These are phyloP conservation scores for Trinectes maculatus DNA, from an alignment of 2,113 vertebrate genomes.

Conservation along the genomic window DNA sequence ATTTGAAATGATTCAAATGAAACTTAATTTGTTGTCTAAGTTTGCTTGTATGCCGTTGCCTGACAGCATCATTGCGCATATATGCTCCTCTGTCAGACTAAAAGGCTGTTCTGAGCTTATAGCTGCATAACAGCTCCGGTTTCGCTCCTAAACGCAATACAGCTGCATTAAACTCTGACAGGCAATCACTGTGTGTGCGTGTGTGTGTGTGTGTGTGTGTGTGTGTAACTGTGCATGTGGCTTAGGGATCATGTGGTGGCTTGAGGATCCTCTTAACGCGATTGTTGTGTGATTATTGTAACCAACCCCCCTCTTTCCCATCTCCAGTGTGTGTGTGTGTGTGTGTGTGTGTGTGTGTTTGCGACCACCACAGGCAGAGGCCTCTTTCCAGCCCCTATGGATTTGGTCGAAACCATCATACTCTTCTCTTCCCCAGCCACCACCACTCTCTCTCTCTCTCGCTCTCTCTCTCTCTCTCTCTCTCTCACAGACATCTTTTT, in stretches of 20 bases:
- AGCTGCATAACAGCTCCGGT: constrained; percentile 44
- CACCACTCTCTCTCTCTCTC: constrained; percentile 11
- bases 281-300: constrained; percentile 72
- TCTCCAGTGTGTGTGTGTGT: constrained; percentile 22
- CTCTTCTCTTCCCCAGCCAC: constrained; percentile 20
- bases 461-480: neutral
- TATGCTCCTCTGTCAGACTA: constrained; percentile 42
- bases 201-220: constrained; percentile 38
- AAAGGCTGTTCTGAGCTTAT: constrained; percentile 56
- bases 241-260: constrained; percentile 58
- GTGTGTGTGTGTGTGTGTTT: constrained; percentile 25
- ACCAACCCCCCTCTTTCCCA: constrained; percentile 5
- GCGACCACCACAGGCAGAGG: constrained; percentile 35
- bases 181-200: constrained; percentile 44
- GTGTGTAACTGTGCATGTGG: constrained; percentile 33
- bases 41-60: constrained; percentile 38
- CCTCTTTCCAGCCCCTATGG: constrained; percentile 24
- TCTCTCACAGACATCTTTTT: constrained; percentile 10
- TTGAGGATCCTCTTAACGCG: constrained; percentile 63
- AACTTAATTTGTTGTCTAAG: constrained; percentile 27
- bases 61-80: constrained; percentile 29
- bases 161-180: constrained; percentile 67
- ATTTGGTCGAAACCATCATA: constrained; percentile 40
- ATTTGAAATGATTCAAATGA: constrained; percentile 33
- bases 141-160: constrained; percentile 61